Percentiles rank a stretch among this genome's conserved stretches.
Evolutionary conservation across 2,797 vertebrate species (phyloP).

Genomic region (Selene dorsalis): DNA sequence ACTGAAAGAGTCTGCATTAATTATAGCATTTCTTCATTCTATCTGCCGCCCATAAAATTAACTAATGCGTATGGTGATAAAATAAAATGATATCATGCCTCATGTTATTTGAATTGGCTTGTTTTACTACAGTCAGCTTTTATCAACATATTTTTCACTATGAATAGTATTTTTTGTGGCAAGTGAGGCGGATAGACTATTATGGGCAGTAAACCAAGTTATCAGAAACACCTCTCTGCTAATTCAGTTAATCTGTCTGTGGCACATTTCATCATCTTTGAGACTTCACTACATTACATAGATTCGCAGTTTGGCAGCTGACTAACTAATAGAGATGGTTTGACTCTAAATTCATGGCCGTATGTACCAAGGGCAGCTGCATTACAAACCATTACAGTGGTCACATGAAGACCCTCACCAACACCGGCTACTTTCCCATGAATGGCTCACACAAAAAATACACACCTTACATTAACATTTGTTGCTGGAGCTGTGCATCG

Average conservation of each 20-base stretch:
- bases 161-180: slow-evolving; percentile 15
- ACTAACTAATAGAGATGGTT: too few relatives aligned
- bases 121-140: neutral
- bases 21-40: slow-evolving; percentile 76
- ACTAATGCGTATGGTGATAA: slow-evolving; percentile 44
- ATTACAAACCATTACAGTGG: neutral
- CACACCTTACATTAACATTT: neutral
- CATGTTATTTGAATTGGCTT: slow-evolving; percentile 6
- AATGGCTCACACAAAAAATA: neutral
- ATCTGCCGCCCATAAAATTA: slow-evolving; percentile 70
- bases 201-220: slow-evolving; percentile 15
- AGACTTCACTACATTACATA: slow-evolving; percentile 1
- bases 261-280: neutral
- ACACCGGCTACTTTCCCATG: neutral
- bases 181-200: slow-evolving; percentile 34
- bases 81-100: neutral
- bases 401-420: too few relatives aligned
- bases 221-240: neutral
- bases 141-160: slow-evolving; percentile 20
- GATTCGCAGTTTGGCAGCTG: neutral
- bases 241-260: slow-evolving; percentile 3
- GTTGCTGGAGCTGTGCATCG: neutral
- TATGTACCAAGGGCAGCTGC: neutral
- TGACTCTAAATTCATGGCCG: neutral
- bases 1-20: slow-evolving; percentile 85